Conservation (phyloP, 2,888 invertebrate genomes). For the Flexamia atlantica region DNA sequence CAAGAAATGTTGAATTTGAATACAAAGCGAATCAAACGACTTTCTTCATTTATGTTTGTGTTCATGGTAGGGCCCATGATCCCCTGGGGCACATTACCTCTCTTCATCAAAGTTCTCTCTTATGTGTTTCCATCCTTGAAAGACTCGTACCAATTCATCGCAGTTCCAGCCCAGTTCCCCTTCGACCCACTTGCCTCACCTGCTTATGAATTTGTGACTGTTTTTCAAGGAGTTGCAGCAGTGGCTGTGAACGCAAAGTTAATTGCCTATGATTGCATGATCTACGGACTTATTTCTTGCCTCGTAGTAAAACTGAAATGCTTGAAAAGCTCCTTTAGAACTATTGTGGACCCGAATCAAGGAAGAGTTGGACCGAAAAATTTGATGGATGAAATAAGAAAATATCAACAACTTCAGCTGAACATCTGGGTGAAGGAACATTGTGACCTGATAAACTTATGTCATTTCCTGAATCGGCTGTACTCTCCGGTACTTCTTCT, state of each 20-base stretch:
- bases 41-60: conserved; percentile 17
- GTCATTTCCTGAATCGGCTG: background rate
- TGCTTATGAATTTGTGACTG: conserved; percentile 27
- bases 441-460: conserved; percentile 10
- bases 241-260: conserved; percentile 32
- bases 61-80: conserved; percentile 56
- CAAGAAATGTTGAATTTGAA: background rate
- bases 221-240: conserved; percentile 48
- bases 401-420: conserved; percentile 7
- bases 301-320: conserved; percentile 20
- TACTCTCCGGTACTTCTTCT: conserved; percentile 55
- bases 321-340: conserved; percentile 38
- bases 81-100: conserved; percentile 53
- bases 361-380: background rate
- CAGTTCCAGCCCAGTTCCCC: conserved; percentile 44
- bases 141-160: conserved; percentile 26
- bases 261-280: conserved; percentile 48
- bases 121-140: conserved; percentile 14
- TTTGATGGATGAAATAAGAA: background rate
- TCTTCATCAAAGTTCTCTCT: conserved; percentile 24
- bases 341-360: background rate
- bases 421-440: conserved; percentile 37
- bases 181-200: conserved; percentile 41
- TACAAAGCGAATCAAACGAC: conserved; percentile 14
- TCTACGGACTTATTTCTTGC: conserved; percentile 44